Base-by-base conservation (phyloP, 2,113 vertebrate genomes). In the Varanus salvator region DNA sequence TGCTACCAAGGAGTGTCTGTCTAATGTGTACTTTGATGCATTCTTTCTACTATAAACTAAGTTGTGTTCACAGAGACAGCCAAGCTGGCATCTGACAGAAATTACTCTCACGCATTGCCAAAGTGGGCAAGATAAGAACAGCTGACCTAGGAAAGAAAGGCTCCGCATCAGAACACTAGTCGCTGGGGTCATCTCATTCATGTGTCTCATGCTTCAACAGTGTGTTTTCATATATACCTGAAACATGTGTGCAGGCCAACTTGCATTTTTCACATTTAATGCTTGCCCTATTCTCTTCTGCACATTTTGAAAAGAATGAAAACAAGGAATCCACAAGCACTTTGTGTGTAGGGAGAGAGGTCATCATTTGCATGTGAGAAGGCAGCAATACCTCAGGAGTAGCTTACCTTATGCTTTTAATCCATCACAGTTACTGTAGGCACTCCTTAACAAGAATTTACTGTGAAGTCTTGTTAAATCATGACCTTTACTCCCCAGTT, bases 191-290 rank as follows among this genome's bases (percentile, higher is more conserved):
- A 87, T 75, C 57, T 31, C 1, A 54, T 44, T 85, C 66, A 0
- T 21, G n/a, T 14, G 48, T 87, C 44, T 17, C 38, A 27, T 25
- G 81, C 44, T 50, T 89, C 82, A 60, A 50, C 83, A 64, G 12
- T 8, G 80, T 81, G 72, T 80, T 80, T 78, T 87, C 83, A 0
- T 9, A 60, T 57, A 0, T 9, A 60, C 52, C 0, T 68, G 64
- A 93, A 90, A 72, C 89, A 92, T 52, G 66, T 80, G 19, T 86
- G 86, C 90, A 92, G 17, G 90, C 12, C 54, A 88, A 64, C 85
- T 91, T 95, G 95, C 93, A 78, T 77, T 94, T 93, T 91, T 92
- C 89, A 92, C 91, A 89, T 80, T 82, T 93, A 95, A 95, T 94
- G 93, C 88, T 91, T 84, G 87, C 77, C 85, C 72, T 91, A 23